A percentile compares a stretch with the other conserved stretches of the same genome.
These are phyloP conservation scores for Pogona vitticeps DNA, from an alignment of 2,113 vertebrate genomes.

Conservation along the genomic window DNA sequence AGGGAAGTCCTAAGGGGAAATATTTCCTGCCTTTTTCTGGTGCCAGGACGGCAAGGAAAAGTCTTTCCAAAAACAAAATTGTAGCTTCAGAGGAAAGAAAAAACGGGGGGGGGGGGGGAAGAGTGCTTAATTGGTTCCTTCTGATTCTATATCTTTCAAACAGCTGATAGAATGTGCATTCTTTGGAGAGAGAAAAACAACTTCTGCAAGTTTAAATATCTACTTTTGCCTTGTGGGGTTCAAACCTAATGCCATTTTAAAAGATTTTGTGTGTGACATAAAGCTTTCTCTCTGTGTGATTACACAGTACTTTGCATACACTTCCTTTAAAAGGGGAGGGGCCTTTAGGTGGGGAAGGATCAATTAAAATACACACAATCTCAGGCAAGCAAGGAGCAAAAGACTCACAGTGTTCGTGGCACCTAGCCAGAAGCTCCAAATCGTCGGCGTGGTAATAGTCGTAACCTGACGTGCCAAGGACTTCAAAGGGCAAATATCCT, in stretches of 20 bases:
- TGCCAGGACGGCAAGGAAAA: too few species aligned
- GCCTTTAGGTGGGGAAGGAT: too few species aligned
- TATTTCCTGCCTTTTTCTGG: too few species aligned
- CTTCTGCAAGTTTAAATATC: neutral
- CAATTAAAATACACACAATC: neutral
- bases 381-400: slow-evolving; percentile 27
- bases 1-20: too few species aligned
- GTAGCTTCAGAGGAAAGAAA: neutral
- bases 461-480: slow-evolving; percentile 88
- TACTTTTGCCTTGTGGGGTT: neutral
- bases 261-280: too few species aligned
- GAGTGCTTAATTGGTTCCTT: neutral
- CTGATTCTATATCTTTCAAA: neutral
- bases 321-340: neutral
- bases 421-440: slow-evolving; percentile 88
- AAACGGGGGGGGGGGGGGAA: too few species aligned
- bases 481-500: slow-evolving; percentile 90
- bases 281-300: too few species aligned
- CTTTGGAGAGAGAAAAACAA: neutral
- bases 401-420: slow-evolving; percentile 87
- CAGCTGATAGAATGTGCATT: neutral
- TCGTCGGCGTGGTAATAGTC: slow-evolving; percentile 92
- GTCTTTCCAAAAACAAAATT: too few species aligned
- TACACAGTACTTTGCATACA: neutral
- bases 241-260: too few species aligned